phyloP scores from a whole-genome alignment of 2,888 invertebrate genomes.

The Caenorhabditis panamensis region DNA sequence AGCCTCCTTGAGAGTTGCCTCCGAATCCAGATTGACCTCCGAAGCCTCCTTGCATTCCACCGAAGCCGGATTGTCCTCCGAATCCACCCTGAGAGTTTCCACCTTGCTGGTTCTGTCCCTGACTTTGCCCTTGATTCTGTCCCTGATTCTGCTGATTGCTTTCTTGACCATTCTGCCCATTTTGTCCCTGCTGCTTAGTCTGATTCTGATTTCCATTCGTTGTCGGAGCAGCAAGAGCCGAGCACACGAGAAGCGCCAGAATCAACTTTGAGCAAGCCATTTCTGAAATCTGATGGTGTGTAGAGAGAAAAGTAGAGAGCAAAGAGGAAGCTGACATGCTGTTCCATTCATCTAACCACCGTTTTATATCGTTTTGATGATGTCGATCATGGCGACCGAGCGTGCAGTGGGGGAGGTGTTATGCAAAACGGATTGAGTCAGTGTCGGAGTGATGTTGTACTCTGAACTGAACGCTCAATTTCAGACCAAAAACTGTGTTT shows the following conservation, averaged over 20 bases:
- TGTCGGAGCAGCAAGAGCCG: constrained; percentile 26
- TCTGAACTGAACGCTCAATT: constrained; percentile 14
- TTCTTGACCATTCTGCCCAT: constrained; percentile 3
- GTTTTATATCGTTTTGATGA: constrained; percentile 47
- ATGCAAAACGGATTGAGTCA: constrained; percentile 52
- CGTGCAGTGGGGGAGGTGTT: constrained; percentile 14
- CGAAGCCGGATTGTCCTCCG: constrained; percentile 15
- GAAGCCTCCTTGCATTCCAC: constrained; percentile 18
- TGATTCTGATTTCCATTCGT: not conserved
- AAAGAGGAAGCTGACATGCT: constrained; percentile 10
- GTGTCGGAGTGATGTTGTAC: constrained; percentile 27
- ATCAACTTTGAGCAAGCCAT: constrained; percentile 29
- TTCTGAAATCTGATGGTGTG: not conserved
- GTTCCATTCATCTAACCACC: not conserved
- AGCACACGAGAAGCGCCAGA: constrained; percentile 20
- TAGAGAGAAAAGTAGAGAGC: not conserved
- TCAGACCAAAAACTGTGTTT: not conserved
- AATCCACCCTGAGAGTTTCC: constrained; percentile 10
- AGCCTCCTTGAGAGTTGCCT: constrained; percentile 17
- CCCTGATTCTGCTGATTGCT: not conserved
- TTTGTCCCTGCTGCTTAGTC: constrained; percentile 3
- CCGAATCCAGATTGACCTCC: no score
- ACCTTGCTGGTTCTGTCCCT: constrained; percentile 10
- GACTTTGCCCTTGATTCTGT: constrained; percentile 4
- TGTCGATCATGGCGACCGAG: constrained; percentile 37